Base-by-base conservation (phyloP, 2,113 vertebrate genomes). In the Sinocyclocheilus maitianheensis region DNA sequence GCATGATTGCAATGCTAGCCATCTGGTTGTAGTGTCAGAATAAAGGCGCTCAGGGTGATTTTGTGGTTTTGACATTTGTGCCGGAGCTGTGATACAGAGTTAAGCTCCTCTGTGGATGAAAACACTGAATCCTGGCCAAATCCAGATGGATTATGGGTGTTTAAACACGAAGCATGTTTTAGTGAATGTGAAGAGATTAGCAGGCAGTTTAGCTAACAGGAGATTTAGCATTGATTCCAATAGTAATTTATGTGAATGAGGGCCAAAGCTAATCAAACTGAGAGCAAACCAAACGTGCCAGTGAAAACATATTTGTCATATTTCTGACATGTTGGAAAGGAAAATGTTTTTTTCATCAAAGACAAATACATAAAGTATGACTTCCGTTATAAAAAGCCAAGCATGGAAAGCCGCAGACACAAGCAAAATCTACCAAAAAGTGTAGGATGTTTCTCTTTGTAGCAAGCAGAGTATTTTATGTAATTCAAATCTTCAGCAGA, bases 91-190 rank as follows among this genome's bases (percentile, higher is more conserved):
- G 65, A 77, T 43, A 74, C 24, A 20, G 46, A 77, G 37, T 72
- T 85, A 81, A 84, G 30, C 46, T 24, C 14, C 58, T 62, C 78
- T 18, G 40, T 84, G 71, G 82, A 51, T 40, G 34, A 83, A 81
- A 82, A 53, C 72, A 69, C 51, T 30, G 43, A 26, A 34, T 46
- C n/a, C 37, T 65, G 71, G 37, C 9, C 14, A 46, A 72, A 89
- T 77, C 67, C 81, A 60, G 81, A 72, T 55, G 89, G 91, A 92
- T 93, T 93, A 93, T 65, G 63, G 78, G 85, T 91, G 92, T 93
- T 93, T 83, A 93, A 77, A 88, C 77, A 67, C 4, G 13, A 80
- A 20, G 24, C 22, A 83, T 51, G 55, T 48, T 48, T 48, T 48
- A 48, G 46, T 48, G 46, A 46, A 46, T 11, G 9, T 46, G 10